Percentiles rank a stretch among this genome's conserved stretches.
These are phyloP conservation scores for Dascillus cervinus DNA, from an alignment of 2,888 invertebrate genomes.

Conservation along the genomic window DNA sequence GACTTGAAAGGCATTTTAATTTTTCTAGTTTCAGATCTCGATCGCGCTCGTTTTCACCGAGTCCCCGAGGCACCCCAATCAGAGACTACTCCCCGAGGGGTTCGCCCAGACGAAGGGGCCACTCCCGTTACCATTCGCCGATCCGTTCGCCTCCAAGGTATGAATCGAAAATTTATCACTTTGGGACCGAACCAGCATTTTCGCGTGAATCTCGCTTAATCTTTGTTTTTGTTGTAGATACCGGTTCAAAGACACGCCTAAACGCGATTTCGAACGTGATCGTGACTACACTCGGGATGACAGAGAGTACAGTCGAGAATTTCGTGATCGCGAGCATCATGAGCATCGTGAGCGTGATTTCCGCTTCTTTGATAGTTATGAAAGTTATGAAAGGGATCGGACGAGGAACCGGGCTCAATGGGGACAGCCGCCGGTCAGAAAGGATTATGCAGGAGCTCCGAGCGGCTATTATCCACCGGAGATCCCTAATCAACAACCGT, in stretches of 20 bases:
- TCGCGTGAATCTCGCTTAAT: background rate
- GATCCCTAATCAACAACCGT: constrained; percentile 21
- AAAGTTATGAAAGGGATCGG: constrained; percentile 21
- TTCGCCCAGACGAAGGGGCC: constrained; percentile 29
- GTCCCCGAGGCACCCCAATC: constrained; percentile 44
- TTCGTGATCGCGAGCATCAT: constrained; percentile 16
- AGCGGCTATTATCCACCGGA: constrained; percentile 27
- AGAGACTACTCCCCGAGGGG: constrained; percentile 37
- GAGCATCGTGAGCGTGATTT: constrained; percentile 3
- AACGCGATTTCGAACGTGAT: constrained; percentile 32
- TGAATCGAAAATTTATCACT: background rate
- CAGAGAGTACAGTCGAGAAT: constrained; percentile 29
- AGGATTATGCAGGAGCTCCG: constrained; percentile 18
- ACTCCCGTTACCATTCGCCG: constrained; percentile 47
- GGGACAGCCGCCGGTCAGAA: constrained; percentile 9
- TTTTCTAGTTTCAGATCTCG: constrained; percentile 49
- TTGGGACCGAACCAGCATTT: background rate
- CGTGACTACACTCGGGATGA: constrained; percentile 30
- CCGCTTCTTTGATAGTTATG: constrained; percentile 22
- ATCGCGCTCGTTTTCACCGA: constrained; percentile 54
- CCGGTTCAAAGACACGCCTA: constrained; percentile 22
- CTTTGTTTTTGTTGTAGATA: constrained; percentile 18
- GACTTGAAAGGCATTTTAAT: background rate
- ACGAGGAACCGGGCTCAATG: constrained; percentile 11
- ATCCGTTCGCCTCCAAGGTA: constrained; percentile 37